Base-by-base conservation (phyloP, 2,113 vertebrate species). In the Paraplagusia blochii region DNA sequence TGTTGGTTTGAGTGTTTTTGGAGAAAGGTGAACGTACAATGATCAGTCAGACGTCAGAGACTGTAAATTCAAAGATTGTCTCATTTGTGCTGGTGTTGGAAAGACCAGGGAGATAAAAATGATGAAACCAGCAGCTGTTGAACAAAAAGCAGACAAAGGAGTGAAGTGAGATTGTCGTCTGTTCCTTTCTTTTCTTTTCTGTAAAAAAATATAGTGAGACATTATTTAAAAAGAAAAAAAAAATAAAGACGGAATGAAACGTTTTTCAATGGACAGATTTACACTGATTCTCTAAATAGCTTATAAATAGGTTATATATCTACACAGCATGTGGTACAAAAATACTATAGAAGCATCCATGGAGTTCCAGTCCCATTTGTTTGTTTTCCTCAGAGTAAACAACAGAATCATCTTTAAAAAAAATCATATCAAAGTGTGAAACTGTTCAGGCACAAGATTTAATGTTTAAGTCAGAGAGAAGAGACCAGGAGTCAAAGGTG, bases 291-390 rank as follows among this genome's bases (percentile, higher is more conserved):
- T 91, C 90, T 89, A 91, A 86, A 89, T 93, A 90, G 92, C 91
- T 97, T 91, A 95, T 94, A 95, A 95, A 95, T 93, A 93, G 66
- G 86, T 61, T 91, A 91, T 93, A 91, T 93, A 92, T 93, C 92
- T 94, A 92, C 91, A 93, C 90, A 88, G 90, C 85, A 92, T 87
- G 89, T 81, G 77, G 85, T 94, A 92, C 83, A 94, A 93, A 95
- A 93, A 94, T 92, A 93, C 85, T 88, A 88, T 85, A 81, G 69
- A 29, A 84, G 89, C 84, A 90, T 91, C 83, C 83, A 88, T 82
- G 69, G 90, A 88, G 90, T 82, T 88, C 90, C 76, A 79, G 88
- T 88, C 58, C 45, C 66, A 9, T 66, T 64, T 61, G 67, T 58
- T 50, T 56, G 47, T 52, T 58, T 54, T 64, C 53, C 57, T 66